Evolutionary conservation across 2,113 vertebrate species (phyloP), one percentile per base, ranked within the genome.

Genomic region (Antechinus stuartii): DNA sequence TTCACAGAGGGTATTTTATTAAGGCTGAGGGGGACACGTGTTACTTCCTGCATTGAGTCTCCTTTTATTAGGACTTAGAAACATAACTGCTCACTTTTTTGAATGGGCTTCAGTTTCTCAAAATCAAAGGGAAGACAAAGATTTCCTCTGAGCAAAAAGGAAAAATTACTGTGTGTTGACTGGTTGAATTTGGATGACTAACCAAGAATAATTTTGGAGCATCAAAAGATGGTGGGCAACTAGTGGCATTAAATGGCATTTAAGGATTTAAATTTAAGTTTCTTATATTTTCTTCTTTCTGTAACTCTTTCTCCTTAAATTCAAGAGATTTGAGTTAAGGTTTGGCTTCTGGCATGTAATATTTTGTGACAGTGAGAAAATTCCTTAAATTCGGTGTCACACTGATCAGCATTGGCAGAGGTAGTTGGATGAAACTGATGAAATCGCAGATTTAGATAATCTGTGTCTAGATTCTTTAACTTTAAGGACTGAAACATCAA

Each of bases 141-240:
- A 84, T n/a, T 84, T 76, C 16, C 16, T 16, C 35, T 22, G n/a
- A 68, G n/a, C 11, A n/a, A 76, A n/a, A 16, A n/a, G 35, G 16
- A 16, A 42, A 19, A 42, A 19, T n/a, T 84, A 4, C 68, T 42
- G 6, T 84, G 68, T 22, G 16, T 42, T 50, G 92, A n/a, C 94
- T 90, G 94, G 95, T 97, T 97, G 95, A 96, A 54, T 94, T 93
- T 52, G 91, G 93, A 56, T 90, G 25, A 96, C 9, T 97, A 97
- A 97, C 94, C 96, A 90, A 97, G 25, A 54, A 91, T 96, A 96
- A 96, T 54, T 76, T 55, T 8, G 91, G 30, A 3, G 91, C n/a
- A 55, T 53, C 61, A n/a, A 30, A 54, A 27, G 91, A 49, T 90
- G 19, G 16, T 30, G 11, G 53, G 54, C 7, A 27, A 30, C n/a